phyloP scores from a whole-genome alignment of 2,888 invertebrate species.

The Lepidochrysops patricia region DNA sequence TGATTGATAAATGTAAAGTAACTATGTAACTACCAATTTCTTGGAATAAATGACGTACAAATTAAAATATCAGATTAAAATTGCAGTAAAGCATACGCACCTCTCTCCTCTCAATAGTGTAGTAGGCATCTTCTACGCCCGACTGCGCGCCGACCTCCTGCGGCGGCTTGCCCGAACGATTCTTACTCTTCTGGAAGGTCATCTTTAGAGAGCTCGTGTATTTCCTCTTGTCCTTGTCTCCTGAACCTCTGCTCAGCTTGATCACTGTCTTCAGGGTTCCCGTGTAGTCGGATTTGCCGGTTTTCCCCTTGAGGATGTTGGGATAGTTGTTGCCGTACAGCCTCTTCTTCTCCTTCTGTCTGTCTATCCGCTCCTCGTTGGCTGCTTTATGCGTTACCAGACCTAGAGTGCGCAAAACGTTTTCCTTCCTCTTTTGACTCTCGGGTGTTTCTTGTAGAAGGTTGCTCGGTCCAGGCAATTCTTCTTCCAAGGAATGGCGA shows the following conservation, averaged over 20 bases:
- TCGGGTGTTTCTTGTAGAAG: slow-evolving; percentile 73
- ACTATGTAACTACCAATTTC: too few species aligned
- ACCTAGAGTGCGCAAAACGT: slow-evolving; percentile 82
- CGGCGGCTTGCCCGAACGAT: slow-evolving; percentile 72
- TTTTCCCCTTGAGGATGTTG: slow-evolving; percentile 40
- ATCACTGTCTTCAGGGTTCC: slow-evolving; percentile 90
- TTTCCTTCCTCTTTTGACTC: slow-evolving; percentile 80
- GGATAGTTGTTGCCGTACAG: slow-evolving; percentile 39
- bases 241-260: slow-evolving; percentile 77
- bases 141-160: slow-evolving; percentile 48
- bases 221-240: slow-evolving; percentile 74
- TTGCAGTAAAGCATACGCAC: slow-evolving; percentile 66
- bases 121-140: slow-evolving; percentile 68
- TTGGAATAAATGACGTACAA: too few species aligned
- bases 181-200: slow-evolving; percentile 83
- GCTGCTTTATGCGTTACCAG: slow-evolving; percentile 83
- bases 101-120: slow-evolving; percentile 79
- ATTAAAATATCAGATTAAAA: too few species aligned
- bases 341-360: slow-evolving; percentile 65
- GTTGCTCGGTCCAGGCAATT: slow-evolving; percentile 51
- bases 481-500: slow-evolving; percentile 43
- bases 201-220: slow-evolving; percentile 83
- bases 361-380: slow-evolving; percentile 78
- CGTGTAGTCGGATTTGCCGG: slow-evolving; percentile 75
- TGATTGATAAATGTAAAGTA: too few species aligned